Conservation (phyloP, 2,113 vertebrate genomes). For the Siniperca chuatsi region DNA sequence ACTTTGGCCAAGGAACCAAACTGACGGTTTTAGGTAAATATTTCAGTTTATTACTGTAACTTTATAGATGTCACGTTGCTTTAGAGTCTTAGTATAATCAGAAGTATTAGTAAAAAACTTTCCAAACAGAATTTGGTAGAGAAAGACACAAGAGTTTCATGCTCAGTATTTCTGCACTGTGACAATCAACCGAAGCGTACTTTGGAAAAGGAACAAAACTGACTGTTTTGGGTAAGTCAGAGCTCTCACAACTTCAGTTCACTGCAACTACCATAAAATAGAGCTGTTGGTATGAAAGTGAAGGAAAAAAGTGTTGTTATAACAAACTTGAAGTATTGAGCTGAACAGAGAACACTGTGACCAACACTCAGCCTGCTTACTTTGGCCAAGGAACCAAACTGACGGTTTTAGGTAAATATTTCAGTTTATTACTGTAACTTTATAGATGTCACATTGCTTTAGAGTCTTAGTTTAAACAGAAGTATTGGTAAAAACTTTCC, state of each 20-base stretch:
- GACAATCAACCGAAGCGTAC: conserved; percentile 61
- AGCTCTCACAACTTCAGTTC: background rate
- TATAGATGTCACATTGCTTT: background rate
- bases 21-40: conserved; percentile 82
- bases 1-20: conserved; percentile 87
- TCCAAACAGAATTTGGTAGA: background rate
- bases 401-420: conserved; percentile 77
- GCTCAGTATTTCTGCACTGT: conserved; percentile 39
- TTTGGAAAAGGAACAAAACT: conserved; percentile 75
- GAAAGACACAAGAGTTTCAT: conserved; percentile 17
- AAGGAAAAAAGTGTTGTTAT: background rate
- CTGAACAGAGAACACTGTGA: conserved; percentile 75
- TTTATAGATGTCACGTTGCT: too few relatives aligned
- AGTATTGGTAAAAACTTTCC: background rate
- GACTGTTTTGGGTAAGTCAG: conserved; percentile 76
- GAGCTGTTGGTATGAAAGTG: background rate
- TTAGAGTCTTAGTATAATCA: background rate
- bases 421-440: background rate
- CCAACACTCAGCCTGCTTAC: conserved; percentile 57
- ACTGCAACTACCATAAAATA: background rate
- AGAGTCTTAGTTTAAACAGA: background rate
- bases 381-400: conserved; percentile 88
- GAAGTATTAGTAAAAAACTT: background rate
- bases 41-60: background rate
- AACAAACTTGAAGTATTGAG: conserved; percentile 24